Evolutionary conservation across 2,113 vertebrate genomes (phyloP).

Genomic region (Gopherus flavomarginatus): DNA sequence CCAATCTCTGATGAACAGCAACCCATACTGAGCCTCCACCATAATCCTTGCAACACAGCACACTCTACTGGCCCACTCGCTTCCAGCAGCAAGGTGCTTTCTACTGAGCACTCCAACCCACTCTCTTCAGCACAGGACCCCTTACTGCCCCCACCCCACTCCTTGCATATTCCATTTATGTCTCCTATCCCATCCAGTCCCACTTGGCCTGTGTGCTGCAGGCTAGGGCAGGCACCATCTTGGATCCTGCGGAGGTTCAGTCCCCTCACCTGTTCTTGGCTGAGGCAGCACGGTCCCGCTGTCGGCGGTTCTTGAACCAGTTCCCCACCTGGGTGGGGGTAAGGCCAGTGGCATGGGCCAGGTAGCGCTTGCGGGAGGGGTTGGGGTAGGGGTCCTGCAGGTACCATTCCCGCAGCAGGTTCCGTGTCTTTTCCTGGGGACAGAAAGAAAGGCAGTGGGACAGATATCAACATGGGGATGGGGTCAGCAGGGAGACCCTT

Average conservation of each 20-base stretch:
- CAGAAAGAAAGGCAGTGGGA: background rate
- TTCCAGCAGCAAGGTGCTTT: background rate
- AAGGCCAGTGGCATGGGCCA: background rate
- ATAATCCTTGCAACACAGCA: background rate
- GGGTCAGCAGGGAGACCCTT: background rate
- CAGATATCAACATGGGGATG: background rate
- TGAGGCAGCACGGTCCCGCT: background rate
- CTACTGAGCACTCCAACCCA: background rate
- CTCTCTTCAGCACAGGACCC: background rate
- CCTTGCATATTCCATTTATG: background rate
- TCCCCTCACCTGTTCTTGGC: background rate
- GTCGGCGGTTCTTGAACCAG: background rate
- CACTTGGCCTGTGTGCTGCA: background rate
- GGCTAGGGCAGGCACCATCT: background rate
- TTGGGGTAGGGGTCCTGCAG: background rate
- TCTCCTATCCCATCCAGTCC: background rate
- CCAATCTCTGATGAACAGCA: background rate
- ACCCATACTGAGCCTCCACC: background rate
- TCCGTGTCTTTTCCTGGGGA: background rate
- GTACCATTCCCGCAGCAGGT: background rate
- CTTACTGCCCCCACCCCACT: background rate
- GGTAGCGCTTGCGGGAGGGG: background rate
- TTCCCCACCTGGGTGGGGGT: background rate
- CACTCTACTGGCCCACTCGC: background rate
- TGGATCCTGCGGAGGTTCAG: background rate